A percentile compares a stretch with the other conserved stretches of the same genome.
Evolutionary conservation across 1,140 invertebrate genomes (phyloP).

Genomic region (Capitella teleta): DNA sequence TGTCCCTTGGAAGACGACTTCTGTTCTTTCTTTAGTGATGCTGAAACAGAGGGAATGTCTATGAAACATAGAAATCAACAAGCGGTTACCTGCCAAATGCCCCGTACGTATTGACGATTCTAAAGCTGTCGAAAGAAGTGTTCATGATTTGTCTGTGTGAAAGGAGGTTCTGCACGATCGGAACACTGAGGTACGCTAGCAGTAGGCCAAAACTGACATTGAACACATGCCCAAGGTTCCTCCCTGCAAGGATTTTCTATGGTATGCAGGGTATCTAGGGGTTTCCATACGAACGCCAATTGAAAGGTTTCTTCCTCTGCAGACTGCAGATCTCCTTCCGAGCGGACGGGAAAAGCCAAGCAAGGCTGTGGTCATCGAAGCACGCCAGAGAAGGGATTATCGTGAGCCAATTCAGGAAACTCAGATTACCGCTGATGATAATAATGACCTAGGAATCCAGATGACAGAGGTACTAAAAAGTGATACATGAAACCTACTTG

Average conservation of each 20-base stretch:
- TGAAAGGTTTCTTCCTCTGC: slow-evolving; percentile 17
- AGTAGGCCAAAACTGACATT: slow-evolving; percentile 31
- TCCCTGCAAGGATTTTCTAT: slow-evolving; percentile 17
- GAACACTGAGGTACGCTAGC: slow-evolving; percentile 41
- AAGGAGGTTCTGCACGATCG: slow-evolving; percentile 41
- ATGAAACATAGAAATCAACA: not conserved
- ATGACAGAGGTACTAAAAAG: not conserved
- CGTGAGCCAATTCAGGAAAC: slow-evolving; percentile 46
- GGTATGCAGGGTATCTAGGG: too few relatives aligned
- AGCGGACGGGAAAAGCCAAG: slow-evolving; percentile 27
- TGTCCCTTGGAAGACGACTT: slow-evolving; percentile 43
- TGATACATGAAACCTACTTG: slow-evolving; percentile 27
- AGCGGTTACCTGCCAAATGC: slow-evolving; percentile 42
- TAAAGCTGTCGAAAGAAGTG: slow-evolving; percentile 42
- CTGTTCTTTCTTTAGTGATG: slow-evolving; percentile 40
- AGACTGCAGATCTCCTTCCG: slow-evolving; percentile 17
- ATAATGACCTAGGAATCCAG: slow-evolving; percentile 30
- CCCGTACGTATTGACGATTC: slow-evolving; percentile 45
- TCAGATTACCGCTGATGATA: slow-evolving; percentile 45
- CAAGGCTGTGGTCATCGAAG: slow-evolving; percentile 40
- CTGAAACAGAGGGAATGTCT: slow-evolving; percentile 17
- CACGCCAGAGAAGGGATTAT: slow-evolving; percentile 41
- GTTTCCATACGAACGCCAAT: not conserved
- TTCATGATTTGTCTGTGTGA: slow-evolving; percentile 43
- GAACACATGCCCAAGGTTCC: slow-evolving; percentile 23